Base-by-base conservation (phyloP, 2,888 invertebrate species). In the Clostera curtula region DNA sequence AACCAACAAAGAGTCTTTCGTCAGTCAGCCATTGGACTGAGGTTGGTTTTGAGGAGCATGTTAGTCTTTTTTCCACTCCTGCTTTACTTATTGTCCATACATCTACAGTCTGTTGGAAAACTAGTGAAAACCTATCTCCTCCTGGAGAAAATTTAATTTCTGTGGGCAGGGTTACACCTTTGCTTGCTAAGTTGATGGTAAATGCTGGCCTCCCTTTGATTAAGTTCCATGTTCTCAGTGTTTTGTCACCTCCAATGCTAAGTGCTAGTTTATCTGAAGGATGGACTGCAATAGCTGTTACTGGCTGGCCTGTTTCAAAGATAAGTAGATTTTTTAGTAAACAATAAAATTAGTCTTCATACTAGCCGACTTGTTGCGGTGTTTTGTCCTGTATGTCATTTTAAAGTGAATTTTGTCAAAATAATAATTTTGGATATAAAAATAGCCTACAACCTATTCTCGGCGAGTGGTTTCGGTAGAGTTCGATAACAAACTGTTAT, bases 151-250 rank as follows among this genome's bases (percentile, higher is more conserved):
- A 97, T 27, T 72, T 72, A 1, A 89, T 63, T 46, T 87, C 87
- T 49, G 79, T 70, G 21, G 80, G 71, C 55, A 73, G 47, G 20
- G 75, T 67, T 24, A 85, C 77, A 35, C 86, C 85, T 74, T 90
- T 91, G 55, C 86, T 90, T 37, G 89, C 88, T 15, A 97, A 79
- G 67, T 96, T 96, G n/a, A 93, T 93, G 1, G 92, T 90, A 65
- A 93, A 97, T 0, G 96, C 97, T 48, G 90, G 90, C 34, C 96
- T 87, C 0, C 97, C 97, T 68, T 95, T 96, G 1, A 97, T 86
- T 36, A 98, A 84, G 82, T 98, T 97, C 98, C 98, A 98, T 2
- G 97, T 97, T 52, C 91, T 85, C 22, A 98, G 69, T 3, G 92
- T 90, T 46, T 88, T 89, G 70, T 98, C 97, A 24, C 88, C 89